phyloP scores from a whole-genome alignment of 2,888 invertebrate species.

The Agriotes lineatus region DNA sequence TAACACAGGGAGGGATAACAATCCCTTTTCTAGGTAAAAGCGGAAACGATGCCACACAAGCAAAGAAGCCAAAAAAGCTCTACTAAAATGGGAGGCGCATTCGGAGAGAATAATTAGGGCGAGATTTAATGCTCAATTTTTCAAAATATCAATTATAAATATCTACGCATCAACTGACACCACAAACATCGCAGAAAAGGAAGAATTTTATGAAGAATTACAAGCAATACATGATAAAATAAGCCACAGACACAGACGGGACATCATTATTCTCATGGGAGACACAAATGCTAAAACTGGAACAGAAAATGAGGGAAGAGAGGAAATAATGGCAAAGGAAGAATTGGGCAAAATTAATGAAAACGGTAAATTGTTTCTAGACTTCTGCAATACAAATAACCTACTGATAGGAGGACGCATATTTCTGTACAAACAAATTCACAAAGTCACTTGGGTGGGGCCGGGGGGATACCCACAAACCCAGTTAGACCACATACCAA shows the following conservation, averaged over 20 bases:
- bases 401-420: too few relatives aligned
- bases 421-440: background rate
- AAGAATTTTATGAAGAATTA: background rate
- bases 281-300: background rate
- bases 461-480: background rate
- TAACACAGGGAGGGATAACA: too few relatives aligned
- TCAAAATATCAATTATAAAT: background rate
- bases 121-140: background rate
- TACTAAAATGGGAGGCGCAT: too few relatives aligned
- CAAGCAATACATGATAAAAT: background rate
- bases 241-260: too few relatives aligned
- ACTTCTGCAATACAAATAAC: too few relatives aligned
- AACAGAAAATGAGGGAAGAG: background rate
- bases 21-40: too few relatives aligned
- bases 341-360: background rate
- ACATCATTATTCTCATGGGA: constrained; percentile 1
- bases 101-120: too few relatives aligned
- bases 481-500: background rate
- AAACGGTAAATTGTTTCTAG: background rate
- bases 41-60: too few relatives aligned
- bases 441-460: too few relatives aligned
- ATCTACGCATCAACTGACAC: background rate
- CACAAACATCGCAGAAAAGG: background rate
- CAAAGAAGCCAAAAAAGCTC: background rate
- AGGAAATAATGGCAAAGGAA: background rate